A percentile compares a stretch with the other conserved stretches of the same genome.
These are phyloP conservation scores for Rhadina sibilatrix DNA, from an alignment of 2,113 vertebrate genomes.

Conservation along the genomic window DNA sequence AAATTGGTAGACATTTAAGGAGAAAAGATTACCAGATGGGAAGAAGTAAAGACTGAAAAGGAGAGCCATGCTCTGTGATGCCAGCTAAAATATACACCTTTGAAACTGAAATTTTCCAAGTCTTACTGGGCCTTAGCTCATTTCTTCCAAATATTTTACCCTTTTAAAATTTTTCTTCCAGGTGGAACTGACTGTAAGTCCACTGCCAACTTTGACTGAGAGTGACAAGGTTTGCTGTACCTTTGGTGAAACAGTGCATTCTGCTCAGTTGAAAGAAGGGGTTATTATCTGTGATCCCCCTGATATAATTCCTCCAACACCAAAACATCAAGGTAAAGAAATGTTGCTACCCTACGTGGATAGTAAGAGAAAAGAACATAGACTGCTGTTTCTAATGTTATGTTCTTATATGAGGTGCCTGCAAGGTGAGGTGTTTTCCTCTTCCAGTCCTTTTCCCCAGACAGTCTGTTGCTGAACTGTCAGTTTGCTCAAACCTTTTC, in stretches of 20 bases:
- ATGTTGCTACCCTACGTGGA: neutral
- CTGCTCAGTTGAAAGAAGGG: slow-evolving; percentile 1
- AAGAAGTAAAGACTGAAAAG: neutral
- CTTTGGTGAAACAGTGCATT: slow-evolving; percentile 51
- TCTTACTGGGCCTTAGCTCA: neutral
- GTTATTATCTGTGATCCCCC: slow-evolving; percentile 68
- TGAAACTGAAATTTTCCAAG: neutral
- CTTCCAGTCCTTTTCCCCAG: neutral
- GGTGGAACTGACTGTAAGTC: slow-evolving; percentile 76
- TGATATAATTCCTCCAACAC: slow-evolving; percentile 55
- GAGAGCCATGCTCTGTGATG: neutral
- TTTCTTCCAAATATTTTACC: neutral
- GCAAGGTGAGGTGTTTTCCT: neutral
- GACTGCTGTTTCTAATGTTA: neutral
- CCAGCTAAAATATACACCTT: neutral
- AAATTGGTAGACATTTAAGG: neutral
- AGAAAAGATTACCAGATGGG: neutral
- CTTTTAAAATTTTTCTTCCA: slow-evolving; percentile 18
- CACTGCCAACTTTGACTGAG: slow-evolving; percentile 62
- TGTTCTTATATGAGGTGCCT: neutral
- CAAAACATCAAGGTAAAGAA: slow-evolving; percentile 72
- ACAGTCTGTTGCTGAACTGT: neutral
- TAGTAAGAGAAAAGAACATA: neutral
- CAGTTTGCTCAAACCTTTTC: neutral
- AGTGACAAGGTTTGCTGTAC: slow-evolving; percentile 67